These are phyloP conservation scores for Zaprionus kolodkinae DNA, from an alignment of 1,140 invertebrate genomes.

Conservation along the genomic window DNA sequence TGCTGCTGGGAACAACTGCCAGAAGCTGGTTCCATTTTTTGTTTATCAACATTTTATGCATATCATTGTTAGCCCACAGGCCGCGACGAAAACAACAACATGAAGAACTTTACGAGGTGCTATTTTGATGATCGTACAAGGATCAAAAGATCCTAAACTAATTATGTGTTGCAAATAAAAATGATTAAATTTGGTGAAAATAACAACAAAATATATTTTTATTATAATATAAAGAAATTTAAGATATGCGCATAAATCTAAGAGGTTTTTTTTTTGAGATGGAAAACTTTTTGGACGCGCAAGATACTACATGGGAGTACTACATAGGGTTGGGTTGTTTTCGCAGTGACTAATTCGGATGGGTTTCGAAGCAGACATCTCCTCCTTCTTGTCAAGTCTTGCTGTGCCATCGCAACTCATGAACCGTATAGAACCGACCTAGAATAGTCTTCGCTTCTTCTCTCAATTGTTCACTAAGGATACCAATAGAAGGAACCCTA, in stretches of 20 bases:
- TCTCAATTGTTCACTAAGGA: constrained; percentile 16
- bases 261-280: not conserved
- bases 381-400: constrained; percentile 10
- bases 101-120: not conserved
- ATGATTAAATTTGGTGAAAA: not conserved
- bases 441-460: constrained; percentile 35
- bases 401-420: not conserved
- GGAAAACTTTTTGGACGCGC: not conserved
- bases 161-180: not conserved
- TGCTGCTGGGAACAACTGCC: not conserved
- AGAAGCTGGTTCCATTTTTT: not conserved
- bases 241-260: not conserved
- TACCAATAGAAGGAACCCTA: too few species aligned
- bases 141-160: not conserved
- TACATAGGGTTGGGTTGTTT: not conserved
- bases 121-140: not conserved
- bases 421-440: constrained; percentile 63
- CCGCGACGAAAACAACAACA: not conserved
- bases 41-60: not conserved
- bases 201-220: not conserved
- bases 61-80: not conserved
- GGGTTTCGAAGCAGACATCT: constrained; percentile 62
- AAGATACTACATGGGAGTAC: constrained; percentile 34
- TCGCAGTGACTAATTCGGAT: constrained; percentile 55
- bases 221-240: not conserved